Evolutionary conservation across 2,888 invertebrate species (phyloP).

Genomic region (Tineola bisselliella): DNA sequence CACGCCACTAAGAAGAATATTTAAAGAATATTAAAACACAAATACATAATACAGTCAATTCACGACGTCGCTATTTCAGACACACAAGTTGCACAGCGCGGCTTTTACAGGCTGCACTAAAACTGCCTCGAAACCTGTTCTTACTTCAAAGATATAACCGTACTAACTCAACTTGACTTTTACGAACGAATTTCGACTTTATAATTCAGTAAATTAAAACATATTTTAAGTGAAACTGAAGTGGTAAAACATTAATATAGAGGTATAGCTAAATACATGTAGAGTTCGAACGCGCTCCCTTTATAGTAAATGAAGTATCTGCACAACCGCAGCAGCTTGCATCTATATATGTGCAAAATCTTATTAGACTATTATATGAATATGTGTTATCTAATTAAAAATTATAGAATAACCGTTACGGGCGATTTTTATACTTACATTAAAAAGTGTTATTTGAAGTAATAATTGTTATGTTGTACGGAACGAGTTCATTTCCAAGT

Average conservation of each 20-base stretch:
- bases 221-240: background rate
- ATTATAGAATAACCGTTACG: too few relatives aligned
- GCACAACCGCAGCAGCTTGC: constrained; percentile 64
- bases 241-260: background rate
- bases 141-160: constrained; percentile 13
- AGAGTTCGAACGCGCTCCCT: constrained; percentile 30
- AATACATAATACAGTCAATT: constrained; percentile 22
- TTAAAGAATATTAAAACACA: background rate
- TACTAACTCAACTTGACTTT: background rate
- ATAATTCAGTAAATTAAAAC: background rate
- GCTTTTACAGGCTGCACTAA: constrained; percentile 28
- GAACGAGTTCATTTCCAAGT: background rate
- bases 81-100: constrained; percentile 16
- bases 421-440: too few relatives aligned
- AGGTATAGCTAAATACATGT: background rate
- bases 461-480: background rate
- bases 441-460: too few relatives aligned
- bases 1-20: too few relatives aligned
- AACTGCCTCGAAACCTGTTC: constrained; percentile 52
- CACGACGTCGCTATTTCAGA: constrained; percentile 20
- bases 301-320: constrained; percentile 57
- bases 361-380: too few relatives aligned
- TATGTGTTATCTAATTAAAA: too few relatives aligned
- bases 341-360: constrained; percentile 17
- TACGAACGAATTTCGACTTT: background rate